Conservation (phyloP, 2,113 vertebrate genomes). For the Pholis gunnellus region DNA sequence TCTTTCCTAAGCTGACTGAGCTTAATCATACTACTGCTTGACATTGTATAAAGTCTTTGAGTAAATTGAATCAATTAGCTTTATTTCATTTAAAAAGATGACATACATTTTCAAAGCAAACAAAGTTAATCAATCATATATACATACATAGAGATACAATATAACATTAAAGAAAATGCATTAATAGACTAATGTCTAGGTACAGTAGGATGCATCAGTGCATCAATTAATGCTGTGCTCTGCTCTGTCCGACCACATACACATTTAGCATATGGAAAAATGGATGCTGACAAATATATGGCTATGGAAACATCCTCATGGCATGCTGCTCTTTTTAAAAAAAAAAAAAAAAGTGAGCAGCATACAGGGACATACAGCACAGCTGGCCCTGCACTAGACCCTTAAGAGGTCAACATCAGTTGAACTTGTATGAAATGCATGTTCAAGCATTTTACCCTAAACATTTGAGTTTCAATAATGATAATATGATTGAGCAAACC, state of each 20-base stretch:
- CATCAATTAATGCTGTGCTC: not conserved
- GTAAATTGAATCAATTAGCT: not conserved
- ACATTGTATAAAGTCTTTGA: not conserved
- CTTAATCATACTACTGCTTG: not conserved
- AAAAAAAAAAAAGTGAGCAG: not conserved
- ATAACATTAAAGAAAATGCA: not conserved
- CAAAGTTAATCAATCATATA: not conserved
- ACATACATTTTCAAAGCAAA: not conserved
- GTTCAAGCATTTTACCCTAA: not conserved
- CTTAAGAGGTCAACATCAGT: not conserved
- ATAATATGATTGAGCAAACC: constrained; percentile 15
- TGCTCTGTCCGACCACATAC: not conserved
- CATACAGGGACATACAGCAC: not conserved
- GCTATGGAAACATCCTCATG: not conserved
- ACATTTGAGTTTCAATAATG: constrained; percentile 5
- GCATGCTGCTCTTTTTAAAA: not conserved
- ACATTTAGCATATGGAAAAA: not conserved
- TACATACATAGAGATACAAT: not conserved
- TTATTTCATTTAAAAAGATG: not conserved
- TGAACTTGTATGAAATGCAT: not conserved
- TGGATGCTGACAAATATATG: not conserved
- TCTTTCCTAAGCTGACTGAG: not conserved
- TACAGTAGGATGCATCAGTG: not conserved
- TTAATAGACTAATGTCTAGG: not conserved
- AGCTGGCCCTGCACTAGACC: not conserved